Conservation (phyloP, 1,140 invertebrate species). For the Sitodiplosis mosellana region DNA sequence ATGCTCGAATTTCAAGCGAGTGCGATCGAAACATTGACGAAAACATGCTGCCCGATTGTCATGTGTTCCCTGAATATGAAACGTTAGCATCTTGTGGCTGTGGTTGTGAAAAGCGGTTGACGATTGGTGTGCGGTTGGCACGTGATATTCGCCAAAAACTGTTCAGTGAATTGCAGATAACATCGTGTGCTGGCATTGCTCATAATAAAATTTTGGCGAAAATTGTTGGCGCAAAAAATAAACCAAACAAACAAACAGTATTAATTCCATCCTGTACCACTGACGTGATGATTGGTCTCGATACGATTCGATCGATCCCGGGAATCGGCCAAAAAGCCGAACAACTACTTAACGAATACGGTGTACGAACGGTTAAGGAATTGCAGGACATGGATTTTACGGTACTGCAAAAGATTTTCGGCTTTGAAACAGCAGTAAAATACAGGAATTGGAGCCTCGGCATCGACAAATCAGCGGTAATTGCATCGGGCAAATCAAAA, state of each 20-base stretch:
- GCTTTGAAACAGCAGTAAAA: constrained; percentile 42
- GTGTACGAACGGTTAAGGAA: constrained; percentile 42
- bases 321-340: constrained; percentile 50
- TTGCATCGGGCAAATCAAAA: constrained; percentile 44
- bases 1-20: constrained; percentile 25
- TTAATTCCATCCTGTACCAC: constrained; percentile 45
- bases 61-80: constrained; percentile 32
- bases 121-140: constrained; percentile 45
- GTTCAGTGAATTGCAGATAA: constrained; percentile 43
- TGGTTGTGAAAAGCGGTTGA: constrained; percentile 45
- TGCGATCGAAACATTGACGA: constrained; percentile 6
- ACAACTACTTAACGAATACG: constrained; percentile 37
- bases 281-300: constrained; percentile 40
- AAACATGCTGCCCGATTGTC: constrained; percentile 26
- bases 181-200: constrained; percentile 61
- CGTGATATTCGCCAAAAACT: constrained; percentile 47
- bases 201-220: constrained; percentile 73
- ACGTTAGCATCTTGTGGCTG: constrained; percentile 39
- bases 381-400: constrained; percentile 39
- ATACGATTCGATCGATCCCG: constrained; percentile 40
- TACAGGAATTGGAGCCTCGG: constrained; percentile 49
- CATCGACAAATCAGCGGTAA: constrained; percentile 46
- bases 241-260: constrained; percentile 64
- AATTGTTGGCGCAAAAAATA: constrained; percentile 47
- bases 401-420: constrained; percentile 37